Conservation (phyloP, 2,888 invertebrate genomes). For the Phytoseiulus persimilis region DNA sequence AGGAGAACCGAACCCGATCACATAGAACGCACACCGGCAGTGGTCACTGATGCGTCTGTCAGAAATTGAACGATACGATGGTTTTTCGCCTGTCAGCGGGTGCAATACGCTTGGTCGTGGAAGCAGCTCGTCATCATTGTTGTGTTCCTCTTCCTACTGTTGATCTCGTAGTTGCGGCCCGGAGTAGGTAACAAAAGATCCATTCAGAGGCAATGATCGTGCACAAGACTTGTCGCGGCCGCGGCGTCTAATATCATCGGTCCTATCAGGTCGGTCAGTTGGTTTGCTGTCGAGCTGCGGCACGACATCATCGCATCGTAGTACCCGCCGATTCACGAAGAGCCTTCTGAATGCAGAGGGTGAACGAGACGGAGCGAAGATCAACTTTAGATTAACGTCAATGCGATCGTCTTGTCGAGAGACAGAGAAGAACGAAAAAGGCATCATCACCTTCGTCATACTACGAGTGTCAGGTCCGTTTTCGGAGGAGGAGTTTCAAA, state of each 20-base stretch:
- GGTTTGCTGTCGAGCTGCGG: not conserved
- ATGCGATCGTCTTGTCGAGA: not conserved
- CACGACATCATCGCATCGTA: not conserved
- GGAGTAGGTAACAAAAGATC: not conserved
- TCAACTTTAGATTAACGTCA: slow-evolving; percentile 5
- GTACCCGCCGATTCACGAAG: not conserved
- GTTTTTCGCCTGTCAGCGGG: not conserved
- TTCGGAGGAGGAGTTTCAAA: not conserved
- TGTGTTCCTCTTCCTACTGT: not conserved
- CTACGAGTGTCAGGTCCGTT: not conserved
- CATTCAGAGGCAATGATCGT: not conserved
- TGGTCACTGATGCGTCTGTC: too few relatives aligned
- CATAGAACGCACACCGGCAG: too few relatives aligned
- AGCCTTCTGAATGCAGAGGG: not conserved
- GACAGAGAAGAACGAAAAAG: not conserved
- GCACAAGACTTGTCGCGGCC: not conserved
- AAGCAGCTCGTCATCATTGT: not conserved
- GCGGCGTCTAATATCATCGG: not conserved
- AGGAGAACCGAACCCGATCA: too few relatives aligned
- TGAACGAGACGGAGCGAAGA: not conserved
- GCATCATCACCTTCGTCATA: not conserved
- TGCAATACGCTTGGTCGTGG: not conserved
- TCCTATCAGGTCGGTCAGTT: not conserved
- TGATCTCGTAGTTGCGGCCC: not conserved
- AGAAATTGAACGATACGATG: not conserved